Conservation (phyloP, 1,140 invertebrate genomes). For the Halyomorpha halys region DNA sequence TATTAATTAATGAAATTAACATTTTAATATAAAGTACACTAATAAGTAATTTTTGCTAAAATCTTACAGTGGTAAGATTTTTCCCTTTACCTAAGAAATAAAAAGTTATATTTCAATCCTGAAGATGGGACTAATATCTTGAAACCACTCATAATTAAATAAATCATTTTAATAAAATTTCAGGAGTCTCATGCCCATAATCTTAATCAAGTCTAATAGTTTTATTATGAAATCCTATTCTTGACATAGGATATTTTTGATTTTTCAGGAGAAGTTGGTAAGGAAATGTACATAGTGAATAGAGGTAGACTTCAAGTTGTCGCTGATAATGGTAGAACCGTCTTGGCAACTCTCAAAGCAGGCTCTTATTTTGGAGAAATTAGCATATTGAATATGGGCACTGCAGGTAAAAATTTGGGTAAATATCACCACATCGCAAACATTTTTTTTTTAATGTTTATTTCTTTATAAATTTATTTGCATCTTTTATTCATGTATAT, state of each 20-base stretch:
- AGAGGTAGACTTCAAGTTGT: conserved; percentile 91
- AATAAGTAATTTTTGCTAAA: too few species aligned
- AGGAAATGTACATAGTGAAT: conserved; percentile 99
- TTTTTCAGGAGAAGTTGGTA: conserved; percentile 84
- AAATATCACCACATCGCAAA: conserved; percentile 55
- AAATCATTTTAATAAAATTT: too few species aligned
- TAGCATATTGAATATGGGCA: conserved; percentile 99
- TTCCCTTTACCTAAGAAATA: too few species aligned
- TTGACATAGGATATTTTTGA: background rate
- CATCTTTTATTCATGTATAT: background rate
- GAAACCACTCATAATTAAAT: too few species aligned
- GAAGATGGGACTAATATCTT: too few species aligned
- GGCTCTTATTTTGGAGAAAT: conserved; percentile 99
- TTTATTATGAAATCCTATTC: background rate
- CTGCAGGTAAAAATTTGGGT: conserved; percentile 92
- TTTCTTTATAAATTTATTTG: conserved; percentile 14
- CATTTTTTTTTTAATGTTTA: conserved; percentile 24
- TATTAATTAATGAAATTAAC: too few species aligned
- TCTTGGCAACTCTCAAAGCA: conserved; percentile 89
- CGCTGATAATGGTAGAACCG: conserved; percentile 91
- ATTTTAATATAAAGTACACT: too few species aligned
- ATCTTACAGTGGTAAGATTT: too few species aligned
- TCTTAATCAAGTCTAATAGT: too few species aligned
- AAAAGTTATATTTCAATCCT: too few species aligned
- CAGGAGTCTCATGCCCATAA: too few species aligned